phyloP scores from a whole-genome alignment of 2,797 vertebrate species.

The Hafferia zeledoni region DNA sequence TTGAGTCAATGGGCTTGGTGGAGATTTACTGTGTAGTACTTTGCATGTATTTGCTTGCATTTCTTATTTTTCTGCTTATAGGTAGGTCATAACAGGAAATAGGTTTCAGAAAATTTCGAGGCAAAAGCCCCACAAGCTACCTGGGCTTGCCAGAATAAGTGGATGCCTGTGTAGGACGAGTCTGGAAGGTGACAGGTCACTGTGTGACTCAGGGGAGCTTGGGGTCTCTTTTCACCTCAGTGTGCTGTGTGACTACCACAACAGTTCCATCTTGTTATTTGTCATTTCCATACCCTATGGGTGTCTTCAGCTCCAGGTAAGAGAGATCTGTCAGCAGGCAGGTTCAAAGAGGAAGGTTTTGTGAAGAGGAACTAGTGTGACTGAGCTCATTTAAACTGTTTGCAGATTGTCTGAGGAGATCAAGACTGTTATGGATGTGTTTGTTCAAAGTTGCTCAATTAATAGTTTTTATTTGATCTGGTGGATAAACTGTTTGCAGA shows the following conservation, averaged over 20 bases:
- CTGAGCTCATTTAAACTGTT: slow-evolving; percentile 61
- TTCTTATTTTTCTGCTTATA: not conserved
- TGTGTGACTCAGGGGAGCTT: rapidly evolving
- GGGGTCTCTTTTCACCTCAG: rapidly evolving
- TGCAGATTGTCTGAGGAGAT: slow-evolving; percentile 60
- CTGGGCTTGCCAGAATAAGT: not conserved
- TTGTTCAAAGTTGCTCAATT: slow-evolving; percentile 65
- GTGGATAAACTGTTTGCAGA: slow-evolving; percentile 63
- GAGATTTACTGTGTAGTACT: not conserved
- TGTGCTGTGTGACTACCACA: not conserved
- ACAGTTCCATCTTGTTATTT: not conserved
- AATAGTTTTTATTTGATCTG: slow-evolving; percentile 70
- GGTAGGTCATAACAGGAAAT: not conserved
- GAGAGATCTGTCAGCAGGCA: not conserved
- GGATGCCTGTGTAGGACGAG: rapidly evolving
- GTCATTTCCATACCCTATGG: not conserved
- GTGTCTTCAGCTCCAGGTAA: not conserved
- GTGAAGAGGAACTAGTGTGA: not conserved
- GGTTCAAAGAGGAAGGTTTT: slow-evolving; percentile 27
- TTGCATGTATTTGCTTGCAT: not conserved
- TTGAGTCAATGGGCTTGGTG: not conserved
- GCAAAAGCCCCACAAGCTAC: not conserved
- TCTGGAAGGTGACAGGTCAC: not conserved
- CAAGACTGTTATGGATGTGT: slow-evolving; percentile 62
- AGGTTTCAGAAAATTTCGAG: not conserved